Percentiles rank a stretch among this genome's conserved stretches.
Conservation (phyloP, 1,140 invertebrate species). For the Dendrolimus kikuchii region DNA sequence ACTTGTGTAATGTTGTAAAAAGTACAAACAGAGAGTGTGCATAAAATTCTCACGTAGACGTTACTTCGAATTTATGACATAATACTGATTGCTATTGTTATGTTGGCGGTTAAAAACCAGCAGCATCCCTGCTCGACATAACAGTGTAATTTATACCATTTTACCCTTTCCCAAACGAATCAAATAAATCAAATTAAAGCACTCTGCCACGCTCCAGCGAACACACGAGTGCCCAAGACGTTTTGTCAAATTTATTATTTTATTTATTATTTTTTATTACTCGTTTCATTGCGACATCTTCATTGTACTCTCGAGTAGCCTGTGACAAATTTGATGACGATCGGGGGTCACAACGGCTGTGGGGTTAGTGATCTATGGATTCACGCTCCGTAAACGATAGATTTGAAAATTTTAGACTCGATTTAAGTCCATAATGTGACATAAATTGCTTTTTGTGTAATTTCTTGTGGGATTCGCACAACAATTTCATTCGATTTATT, state of each 20-base stretch:
- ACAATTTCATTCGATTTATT: conserved; percentile 28
- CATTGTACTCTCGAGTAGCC: conserved; percentile 60
- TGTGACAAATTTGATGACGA: conserved; percentile 70
- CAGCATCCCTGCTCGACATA: too few relatives aligned
- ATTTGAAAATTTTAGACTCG: conserved; percentile 59
- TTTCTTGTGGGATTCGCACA: conserved; percentile 32
- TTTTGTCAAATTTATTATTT: conserved; percentile 72
- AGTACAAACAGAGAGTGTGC: too few relatives aligned
- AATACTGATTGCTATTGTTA: too few relatives aligned
- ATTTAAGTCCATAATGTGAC: conserved; percentile 52
- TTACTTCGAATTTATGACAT: too few relatives aligned
- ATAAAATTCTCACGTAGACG: too few relatives aligned
- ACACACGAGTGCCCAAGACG: conserved; percentile 66
- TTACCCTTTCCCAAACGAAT: conserved; percentile 56
- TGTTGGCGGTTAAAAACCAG: too few relatives aligned
- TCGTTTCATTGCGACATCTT: conserved; percentile 40
- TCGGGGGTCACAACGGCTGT: conserved; percentile 51
- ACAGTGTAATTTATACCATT: conserved; percentile 24
- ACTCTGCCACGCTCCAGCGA: conserved; percentile 53
- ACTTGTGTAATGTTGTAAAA: too few relatives aligned
- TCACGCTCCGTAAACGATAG: conserved; percentile 44
- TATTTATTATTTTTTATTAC: conserved; percentile 67
- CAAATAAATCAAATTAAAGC: conserved; percentile 69
- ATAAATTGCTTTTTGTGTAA: conserved; percentile 37
- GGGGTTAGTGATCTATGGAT: conserved; percentile 49